Evolutionary conservation across 2,888 invertebrate species (phyloP).

Genomic region (Galeopsomyia nigrocyanea): DNA sequence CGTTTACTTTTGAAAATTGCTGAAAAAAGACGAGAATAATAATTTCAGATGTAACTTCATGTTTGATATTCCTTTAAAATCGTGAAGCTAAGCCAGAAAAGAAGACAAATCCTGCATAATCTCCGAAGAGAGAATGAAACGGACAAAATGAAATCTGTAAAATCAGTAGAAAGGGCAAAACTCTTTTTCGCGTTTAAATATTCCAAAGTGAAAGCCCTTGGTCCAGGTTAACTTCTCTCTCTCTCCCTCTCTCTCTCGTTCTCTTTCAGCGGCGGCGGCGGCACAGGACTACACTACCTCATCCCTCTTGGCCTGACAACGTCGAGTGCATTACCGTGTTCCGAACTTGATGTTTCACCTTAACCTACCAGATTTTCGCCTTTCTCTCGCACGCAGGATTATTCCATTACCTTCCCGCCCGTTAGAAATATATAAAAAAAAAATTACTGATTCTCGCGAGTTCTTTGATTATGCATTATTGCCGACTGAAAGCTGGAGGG

Average conservation of each 20-base stretch:
- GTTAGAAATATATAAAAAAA: too few species aligned
- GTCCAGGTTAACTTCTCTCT: constrained; percentile 20
- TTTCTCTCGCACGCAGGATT: constrained; percentile 26
- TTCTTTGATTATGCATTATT: too few species aligned
- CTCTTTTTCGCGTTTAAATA: constrained; percentile 53
- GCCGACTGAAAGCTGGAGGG: too few species aligned
- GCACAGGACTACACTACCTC: constrained; percentile 38
- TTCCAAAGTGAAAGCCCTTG: constrained; percentile 57
- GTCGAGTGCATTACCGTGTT: constrained; percentile 64
- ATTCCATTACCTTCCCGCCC: constrained; percentile 15
- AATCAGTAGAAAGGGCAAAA: constrained; percentile 49
- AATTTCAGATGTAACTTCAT: too few species aligned
- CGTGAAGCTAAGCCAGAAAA: too few species aligned
- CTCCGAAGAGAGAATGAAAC: constrained; percentile 4
- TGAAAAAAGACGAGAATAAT: too few species aligned
- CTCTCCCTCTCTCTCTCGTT: constrained; percentile 45
- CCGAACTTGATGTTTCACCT: constrained; percentile 58
- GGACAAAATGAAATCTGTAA: constrained; percentile 1
- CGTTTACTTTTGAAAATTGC: too few species aligned
- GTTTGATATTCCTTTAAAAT: too few species aligned
- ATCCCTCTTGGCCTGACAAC: constrained; percentile 53
- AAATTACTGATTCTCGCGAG: too few species aligned
- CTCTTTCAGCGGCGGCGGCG: background rate
- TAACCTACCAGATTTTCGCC: constrained; percentile 50
- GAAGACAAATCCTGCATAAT: too few species aligned